Base-by-base conservation (phyloP, 2,888 invertebrate genomes). In the Tipula lateralis region DNA sequence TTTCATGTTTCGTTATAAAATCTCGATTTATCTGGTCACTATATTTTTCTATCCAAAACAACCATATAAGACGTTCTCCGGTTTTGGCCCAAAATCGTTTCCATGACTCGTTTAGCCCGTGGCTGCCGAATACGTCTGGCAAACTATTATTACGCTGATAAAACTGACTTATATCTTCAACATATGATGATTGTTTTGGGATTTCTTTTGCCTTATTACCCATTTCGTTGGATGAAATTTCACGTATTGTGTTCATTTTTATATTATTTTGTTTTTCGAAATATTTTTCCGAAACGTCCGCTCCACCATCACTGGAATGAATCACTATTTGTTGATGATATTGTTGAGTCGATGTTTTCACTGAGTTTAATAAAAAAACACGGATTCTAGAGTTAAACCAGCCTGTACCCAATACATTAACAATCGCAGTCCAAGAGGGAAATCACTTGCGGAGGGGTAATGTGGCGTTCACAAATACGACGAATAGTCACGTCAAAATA, bases 41-140 rank as follows among this genome's bases (percentile, higher is more conserved):
- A 88, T 96, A 95, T 87, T 93, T 94, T 84, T 92, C 92, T 83
- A 95, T 93, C 96, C 96, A 96, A 29, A 94, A 94, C 12, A 93
- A 91, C 93, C 95, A 94, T 50, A 96, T 94, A 29, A 96, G 89
- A 86, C 93, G 91, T 87, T 95, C 94, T 0, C 96, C 95, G 87
- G 95, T 92, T 44, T 91, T 87, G 9, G 91, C 88, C 94, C 94
- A 94, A 88, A 91, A 93, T 85, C 91, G 90, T 24, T 91, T 90
- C 93, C 93, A 94, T 16, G 84, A 50, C 16, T 84, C 44, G 44
- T 85, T 50, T 7, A 84, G 80, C 7, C 83, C 85, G 16, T 84
- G 85, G 6, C 80, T 83, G 1, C 85, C 85, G 16, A 85, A 84
- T 12, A 83, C 39, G 29, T 86, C 85, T 1, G 86, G 85, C 6